Evolutionary conservation across 2,113 vertebrate genomes (phyloP).

Genomic region (Xiphias gladius): DNA sequence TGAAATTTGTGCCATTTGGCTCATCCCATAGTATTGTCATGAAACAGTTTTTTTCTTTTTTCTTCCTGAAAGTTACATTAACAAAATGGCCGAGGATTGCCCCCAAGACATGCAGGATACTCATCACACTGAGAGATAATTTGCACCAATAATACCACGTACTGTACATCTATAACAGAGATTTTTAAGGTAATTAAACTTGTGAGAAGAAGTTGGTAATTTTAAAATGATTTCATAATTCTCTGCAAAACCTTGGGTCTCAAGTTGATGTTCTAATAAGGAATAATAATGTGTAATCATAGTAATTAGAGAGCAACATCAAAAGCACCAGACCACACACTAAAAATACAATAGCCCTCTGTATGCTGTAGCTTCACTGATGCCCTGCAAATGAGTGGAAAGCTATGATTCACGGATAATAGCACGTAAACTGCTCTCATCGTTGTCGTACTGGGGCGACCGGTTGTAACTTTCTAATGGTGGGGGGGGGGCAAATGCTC

Average conservation of each 20-base stretch:
- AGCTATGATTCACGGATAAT: conserved; percentile 73
- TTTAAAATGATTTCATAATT: conserved; percentile 49
- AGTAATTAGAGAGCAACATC: conserved; percentile 79
- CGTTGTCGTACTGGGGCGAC: conserved; percentile 12
- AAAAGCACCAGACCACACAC: conserved; percentile 64
- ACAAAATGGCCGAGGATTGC: background rate
- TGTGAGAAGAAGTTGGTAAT: conserved; percentile 19
- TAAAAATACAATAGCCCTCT: conserved; percentile 62
- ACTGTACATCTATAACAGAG: background rate
- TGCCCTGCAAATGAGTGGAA: conserved; percentile 49
- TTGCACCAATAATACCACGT: conserved; percentile 2
- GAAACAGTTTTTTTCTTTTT: background rate
- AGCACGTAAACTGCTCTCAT: conserved; percentile 46
- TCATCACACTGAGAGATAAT: conserved; percentile 20
- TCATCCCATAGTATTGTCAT: background rate
- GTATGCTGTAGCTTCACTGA: conserved; percentile 34
- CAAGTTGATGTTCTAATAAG: conserved; percentile 69
- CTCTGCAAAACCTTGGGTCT: conserved; percentile 19
- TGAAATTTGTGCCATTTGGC: background rate
- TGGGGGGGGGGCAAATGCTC: conserved; percentile 62
- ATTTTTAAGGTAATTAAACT: conserved; percentile 7
- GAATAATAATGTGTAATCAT: conserved; percentile 74
- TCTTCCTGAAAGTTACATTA: conserved; percentile 1
- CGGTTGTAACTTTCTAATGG: conserved; percentile 33
- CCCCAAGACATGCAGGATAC: background rate